These are phyloP conservation scores for Glyptemys insculpta DNA, from an alignment of 2,797 vertebrate species.

Conservation along the genomic window DNA sequence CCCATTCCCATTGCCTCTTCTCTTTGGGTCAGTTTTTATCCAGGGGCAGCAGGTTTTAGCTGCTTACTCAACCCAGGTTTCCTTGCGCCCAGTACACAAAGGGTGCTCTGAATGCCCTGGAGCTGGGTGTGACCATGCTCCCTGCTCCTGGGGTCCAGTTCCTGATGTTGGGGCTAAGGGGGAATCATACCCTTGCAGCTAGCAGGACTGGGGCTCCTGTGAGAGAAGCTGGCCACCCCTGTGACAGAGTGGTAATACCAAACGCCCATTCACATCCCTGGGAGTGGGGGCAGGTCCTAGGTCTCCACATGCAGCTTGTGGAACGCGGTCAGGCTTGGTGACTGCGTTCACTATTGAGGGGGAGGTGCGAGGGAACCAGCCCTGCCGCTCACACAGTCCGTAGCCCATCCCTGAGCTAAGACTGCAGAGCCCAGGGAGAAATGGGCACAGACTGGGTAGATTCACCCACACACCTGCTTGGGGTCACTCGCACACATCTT, in stretches of 20 bases:
- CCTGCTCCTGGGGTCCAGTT: neutral
- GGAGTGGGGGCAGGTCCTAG: neutral
- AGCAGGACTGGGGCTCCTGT: neutral
- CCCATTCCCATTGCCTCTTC: neutral
- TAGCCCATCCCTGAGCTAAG: neutral
- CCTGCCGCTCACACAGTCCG: neutral
- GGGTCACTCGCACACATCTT: neutral
- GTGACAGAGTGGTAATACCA: neutral
- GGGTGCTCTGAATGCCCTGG: neutral
- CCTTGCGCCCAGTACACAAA: too few species aligned
- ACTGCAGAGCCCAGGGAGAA: neutral
- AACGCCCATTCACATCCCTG: neutral
- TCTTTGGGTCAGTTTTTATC: neutral
- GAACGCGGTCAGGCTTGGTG: neutral
- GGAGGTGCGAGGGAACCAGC: neutral
- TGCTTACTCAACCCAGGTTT: neutral
- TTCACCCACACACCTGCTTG: neutral
- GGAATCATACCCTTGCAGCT: neutral
- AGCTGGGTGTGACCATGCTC: rapidly evolving
- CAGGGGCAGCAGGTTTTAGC: neutral
- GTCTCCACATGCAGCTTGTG: neutral
- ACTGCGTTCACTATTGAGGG: too few species aligned
- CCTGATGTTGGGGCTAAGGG: neutral
- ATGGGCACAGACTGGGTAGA: neutral
- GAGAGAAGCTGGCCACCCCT: neutral